Conservation (phyloP, 2,797 vertebrate species). For the Pantherophis alleghaniensis region DNA sequence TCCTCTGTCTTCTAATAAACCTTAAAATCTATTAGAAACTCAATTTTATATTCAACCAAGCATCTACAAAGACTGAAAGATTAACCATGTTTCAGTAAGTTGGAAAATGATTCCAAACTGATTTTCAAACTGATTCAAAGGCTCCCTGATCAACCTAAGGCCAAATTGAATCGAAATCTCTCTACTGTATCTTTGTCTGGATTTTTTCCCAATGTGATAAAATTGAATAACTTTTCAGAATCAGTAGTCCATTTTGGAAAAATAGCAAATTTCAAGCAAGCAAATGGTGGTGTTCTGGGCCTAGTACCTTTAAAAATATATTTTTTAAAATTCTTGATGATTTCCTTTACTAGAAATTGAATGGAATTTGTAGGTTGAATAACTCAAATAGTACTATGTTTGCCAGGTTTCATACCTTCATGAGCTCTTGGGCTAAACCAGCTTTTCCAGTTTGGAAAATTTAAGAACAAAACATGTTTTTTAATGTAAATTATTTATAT, state of each 20-base stretch:
- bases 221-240: not conserved
- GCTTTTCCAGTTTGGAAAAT: not conserved
- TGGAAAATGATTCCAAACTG: not conserved
- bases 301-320: not conserved
- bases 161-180: not conserved
- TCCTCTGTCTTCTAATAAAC: not conserved
- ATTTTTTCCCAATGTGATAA: not conserved
- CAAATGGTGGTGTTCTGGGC: not conserved
- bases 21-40: not conserved
- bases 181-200: not conserved
- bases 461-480: not conserved
- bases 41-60: not conserved
- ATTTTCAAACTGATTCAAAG: not conserved
- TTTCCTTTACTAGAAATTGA: not conserved
- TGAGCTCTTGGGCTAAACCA: not conserved
- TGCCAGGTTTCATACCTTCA: not conserved
- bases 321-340: not conserved
- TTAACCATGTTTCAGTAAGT: not conserved
- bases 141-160: not conserved
- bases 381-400: not conserved
- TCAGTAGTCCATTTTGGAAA: not conserved
- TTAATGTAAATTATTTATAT: not conserved
- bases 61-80: not conserved
- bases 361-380: not conserved
- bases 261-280: not conserved